Evolutionary conservation across 1,140 invertebrate genomes (phyloP).

Genomic region (Eumaeus atala): DNA sequence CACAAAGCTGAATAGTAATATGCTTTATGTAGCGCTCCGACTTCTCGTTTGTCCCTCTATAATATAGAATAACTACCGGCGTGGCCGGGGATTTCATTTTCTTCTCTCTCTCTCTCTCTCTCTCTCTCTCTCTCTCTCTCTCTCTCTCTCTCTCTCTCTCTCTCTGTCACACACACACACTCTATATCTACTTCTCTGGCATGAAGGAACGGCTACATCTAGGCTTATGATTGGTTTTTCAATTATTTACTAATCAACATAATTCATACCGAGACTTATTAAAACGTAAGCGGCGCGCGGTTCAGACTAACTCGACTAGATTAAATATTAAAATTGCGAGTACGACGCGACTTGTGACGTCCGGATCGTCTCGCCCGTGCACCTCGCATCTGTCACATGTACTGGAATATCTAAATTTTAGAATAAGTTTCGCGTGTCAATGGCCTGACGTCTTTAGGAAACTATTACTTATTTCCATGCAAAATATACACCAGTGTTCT

Average conservation of each 20-base stretch:
- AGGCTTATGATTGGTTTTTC: too few relatives aligned
- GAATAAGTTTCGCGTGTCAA: slow-evolving; percentile 28
- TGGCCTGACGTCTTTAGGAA: slow-evolving; percentile 17
- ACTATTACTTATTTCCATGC: slow-evolving; percentile 22
- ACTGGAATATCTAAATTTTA: slow-evolving; percentile 32
- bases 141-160: too few relatives aligned
- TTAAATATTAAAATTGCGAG: slow-evolving; percentile 42
- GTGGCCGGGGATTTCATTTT: too few relatives aligned
- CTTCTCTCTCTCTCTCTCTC: too few relatives aligned
- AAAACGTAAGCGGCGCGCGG: slow-evolving; percentile 31
- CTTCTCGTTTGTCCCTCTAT: too few relatives aligned
- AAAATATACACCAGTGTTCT: slow-evolving; percentile 16
- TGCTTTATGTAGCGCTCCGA: too few relatives aligned
- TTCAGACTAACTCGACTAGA: slow-evolving; percentile 39
- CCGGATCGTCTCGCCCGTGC: slow-evolving; percentile 25
- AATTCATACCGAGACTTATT: slow-evolving; percentile 25
- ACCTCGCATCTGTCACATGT: slow-evolving; percentile 29
- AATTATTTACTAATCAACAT: slow-evolving; percentile 12
- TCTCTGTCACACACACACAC: too few relatives aligned
- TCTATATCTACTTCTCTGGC: too few relatives aligned
- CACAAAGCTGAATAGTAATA: too few relatives aligned
- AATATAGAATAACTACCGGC: too few relatives aligned
- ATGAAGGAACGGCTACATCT: too few relatives aligned
- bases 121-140: too few relatives aligned
- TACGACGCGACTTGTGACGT: slow-evolving; percentile 29